A percentile compares a stretch with the other conserved stretches of the same genome.
Conservation (phyloP, 2,113 vertebrate species). For the Arenaria interpres region DNA sequence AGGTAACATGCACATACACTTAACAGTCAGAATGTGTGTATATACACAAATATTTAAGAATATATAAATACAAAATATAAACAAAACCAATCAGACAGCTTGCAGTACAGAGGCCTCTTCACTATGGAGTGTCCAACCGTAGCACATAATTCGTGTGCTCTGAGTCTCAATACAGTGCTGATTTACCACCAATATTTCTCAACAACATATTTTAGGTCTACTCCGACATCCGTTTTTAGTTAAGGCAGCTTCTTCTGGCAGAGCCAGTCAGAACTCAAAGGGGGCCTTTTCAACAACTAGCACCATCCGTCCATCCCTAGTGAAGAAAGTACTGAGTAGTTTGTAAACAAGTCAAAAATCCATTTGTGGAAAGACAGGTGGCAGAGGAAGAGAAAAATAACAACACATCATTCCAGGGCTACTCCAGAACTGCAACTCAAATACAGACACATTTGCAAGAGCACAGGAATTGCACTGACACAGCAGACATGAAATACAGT, state of each 20-base stretch:
- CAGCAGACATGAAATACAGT: neutral
- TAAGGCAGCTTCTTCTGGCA: neutral
- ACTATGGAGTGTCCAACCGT: neutral
- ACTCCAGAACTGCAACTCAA: neutral
- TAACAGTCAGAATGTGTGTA: too few species aligned
- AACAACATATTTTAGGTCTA: neutral
- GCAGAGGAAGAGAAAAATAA: neutral
- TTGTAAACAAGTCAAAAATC: neutral
- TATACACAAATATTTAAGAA: neutral
- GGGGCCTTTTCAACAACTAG: neutral
- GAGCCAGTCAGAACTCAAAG: neutral
- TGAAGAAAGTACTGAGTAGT: neutral
- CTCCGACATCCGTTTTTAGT: neutral
- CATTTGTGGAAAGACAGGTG: neutral
- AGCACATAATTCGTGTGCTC: neutral
- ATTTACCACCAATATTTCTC: neutral
- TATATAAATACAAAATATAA: neutral
- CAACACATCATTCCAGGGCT: neutral
- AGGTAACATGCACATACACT: neutral
- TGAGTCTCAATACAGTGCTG: rapidly evolving
- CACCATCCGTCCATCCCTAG: neutral
- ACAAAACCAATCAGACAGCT: neutral
- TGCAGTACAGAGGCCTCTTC: neutral
- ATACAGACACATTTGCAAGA: neutral
- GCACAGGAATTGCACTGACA: neutral